phyloP scores from a whole-genome alignment of 1,140 invertebrate genomes.

The Leguminivora glycinivorella region DNA sequence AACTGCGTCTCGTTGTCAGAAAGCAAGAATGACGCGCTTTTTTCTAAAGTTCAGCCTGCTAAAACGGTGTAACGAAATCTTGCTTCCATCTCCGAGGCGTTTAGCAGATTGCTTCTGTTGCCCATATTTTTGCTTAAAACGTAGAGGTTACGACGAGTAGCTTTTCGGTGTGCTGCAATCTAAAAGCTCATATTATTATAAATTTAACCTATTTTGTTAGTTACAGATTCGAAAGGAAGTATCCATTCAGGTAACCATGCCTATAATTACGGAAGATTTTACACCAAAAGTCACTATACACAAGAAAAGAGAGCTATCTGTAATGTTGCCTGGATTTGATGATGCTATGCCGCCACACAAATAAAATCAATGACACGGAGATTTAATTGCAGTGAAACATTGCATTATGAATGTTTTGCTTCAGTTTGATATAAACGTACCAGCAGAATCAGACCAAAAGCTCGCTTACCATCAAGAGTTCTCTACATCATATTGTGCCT shows the following conservation, averaged over 20 bases:
- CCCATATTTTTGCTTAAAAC: too few relatives aligned
- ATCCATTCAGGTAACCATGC: constrained; percentile 44
- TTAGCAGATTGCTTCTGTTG: too few relatives aligned
- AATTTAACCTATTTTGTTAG: not conserved
- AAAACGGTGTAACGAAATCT: too few relatives aligned
- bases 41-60: too few relatives aligned
- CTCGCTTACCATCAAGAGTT: constrained; percentile 34
- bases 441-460: constrained; percentile 33
- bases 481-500: constrained; percentile 43
- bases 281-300: constrained; percentile 19
- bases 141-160: too few relatives aligned
- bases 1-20: too few relatives aligned
- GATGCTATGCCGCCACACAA: constrained; percentile 42
- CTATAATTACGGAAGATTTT: constrained; percentile 21
- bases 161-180: too few relatives aligned
- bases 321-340: constrained; percentile 57
- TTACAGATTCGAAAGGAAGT: constrained; percentile 45
- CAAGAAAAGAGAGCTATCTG: constrained; percentile 31
- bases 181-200: too few relatives aligned
- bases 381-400: constrained; percentile 58
- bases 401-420: constrained; percentile 58
- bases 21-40: too few relatives aligned
- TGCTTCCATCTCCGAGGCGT: too few relatives aligned
- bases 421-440: constrained; percentile 60
- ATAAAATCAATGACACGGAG: constrained; percentile 58